phyloP scores from a whole-genome alignment of 2,113 vertebrate species.

The Phalacrocorax carbo region DNA sequence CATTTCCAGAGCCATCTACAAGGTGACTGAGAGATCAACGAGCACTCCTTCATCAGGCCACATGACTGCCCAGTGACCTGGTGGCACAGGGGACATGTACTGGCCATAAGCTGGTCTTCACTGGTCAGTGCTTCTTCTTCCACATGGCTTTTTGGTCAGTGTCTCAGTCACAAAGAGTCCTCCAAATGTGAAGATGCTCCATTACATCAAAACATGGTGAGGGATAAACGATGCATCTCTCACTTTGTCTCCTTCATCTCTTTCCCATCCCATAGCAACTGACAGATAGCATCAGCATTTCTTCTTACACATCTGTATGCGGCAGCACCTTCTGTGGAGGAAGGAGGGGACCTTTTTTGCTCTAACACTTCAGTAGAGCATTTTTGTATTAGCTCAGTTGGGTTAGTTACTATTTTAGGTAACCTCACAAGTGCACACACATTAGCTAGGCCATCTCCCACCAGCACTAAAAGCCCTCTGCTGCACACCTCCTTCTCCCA shows the following conservation, averaged over 20 bases:
- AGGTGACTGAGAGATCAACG: neutral
- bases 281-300: neutral
- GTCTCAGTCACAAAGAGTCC: neutral
- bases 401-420: neutral
- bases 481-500: conserved; percentile 3
- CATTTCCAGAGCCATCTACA: neutral
- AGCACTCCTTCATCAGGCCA: neutral
- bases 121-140: neutral
- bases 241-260: neutral
- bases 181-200: neutral
- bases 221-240: neutral
- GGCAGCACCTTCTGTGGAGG: neutral
- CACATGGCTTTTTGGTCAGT: neutral
- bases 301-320: neutral
- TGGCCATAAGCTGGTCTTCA: neutral
- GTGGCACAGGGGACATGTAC: rapidly evolving
- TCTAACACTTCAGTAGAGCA: neutral
- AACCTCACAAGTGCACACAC: neutral
- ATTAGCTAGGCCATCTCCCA: neutral
- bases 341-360: neutral
- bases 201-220: neutral
- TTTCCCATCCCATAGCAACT: neutral
- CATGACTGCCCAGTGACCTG: neutral
- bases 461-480: neutral
- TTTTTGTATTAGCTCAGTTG: neutral